Conservation (phyloP, 2,888 invertebrate genomes). For the Mimachlamys varia region DNA sequence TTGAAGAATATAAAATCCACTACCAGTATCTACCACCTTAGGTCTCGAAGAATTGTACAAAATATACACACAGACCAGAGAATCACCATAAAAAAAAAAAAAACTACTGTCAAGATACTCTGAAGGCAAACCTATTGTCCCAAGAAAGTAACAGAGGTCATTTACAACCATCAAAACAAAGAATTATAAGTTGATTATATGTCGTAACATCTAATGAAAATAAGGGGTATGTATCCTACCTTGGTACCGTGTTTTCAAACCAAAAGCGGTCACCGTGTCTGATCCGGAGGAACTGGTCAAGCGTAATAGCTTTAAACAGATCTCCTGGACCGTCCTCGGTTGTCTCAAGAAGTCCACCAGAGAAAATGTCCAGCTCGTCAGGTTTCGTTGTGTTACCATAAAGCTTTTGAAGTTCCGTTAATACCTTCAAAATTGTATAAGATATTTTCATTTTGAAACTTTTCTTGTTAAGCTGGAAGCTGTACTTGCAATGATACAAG, state of each 20-base stretch:
- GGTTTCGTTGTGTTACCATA: conserved; percentile 85
- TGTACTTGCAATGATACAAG: too few relatives aligned
- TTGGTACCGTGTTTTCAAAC: conserved; percentile 96
- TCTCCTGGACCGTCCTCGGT: conserved; percentile 86
- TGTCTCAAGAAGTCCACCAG: conserved; percentile 98
- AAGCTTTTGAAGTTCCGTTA: conserved; percentile 86
- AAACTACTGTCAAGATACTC: too few relatives aligned
- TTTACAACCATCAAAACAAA: too few relatives aligned
- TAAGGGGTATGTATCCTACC: conserved; percentile 83
- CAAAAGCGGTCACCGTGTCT: conserved; percentile 97
- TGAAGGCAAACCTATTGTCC: too few relatives aligned
- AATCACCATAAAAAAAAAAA: too few relatives aligned
- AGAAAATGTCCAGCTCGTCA: conserved; percentile 96
- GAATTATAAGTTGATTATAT: neutral
- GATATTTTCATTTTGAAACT: neutral
- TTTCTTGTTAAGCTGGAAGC: too few relatives aligned
- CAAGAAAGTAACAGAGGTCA: too few relatives aligned
- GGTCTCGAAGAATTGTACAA: too few relatives aligned
- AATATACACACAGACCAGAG: too few relatives aligned
- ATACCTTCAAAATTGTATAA: conserved; percentile 53
- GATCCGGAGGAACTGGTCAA: conserved; percentile 95
- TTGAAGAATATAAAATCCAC: too few relatives aligned
- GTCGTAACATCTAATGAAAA: too few relatives aligned
- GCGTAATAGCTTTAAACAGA: conserved; percentile 93
- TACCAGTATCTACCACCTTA: too few relatives aligned